Percentiles rank a stretch among this genome's conserved stretches.
phyloP scores from a whole-genome alignment of 2,888 invertebrate genomes.

The Caenorhabditis afra region DNA sequence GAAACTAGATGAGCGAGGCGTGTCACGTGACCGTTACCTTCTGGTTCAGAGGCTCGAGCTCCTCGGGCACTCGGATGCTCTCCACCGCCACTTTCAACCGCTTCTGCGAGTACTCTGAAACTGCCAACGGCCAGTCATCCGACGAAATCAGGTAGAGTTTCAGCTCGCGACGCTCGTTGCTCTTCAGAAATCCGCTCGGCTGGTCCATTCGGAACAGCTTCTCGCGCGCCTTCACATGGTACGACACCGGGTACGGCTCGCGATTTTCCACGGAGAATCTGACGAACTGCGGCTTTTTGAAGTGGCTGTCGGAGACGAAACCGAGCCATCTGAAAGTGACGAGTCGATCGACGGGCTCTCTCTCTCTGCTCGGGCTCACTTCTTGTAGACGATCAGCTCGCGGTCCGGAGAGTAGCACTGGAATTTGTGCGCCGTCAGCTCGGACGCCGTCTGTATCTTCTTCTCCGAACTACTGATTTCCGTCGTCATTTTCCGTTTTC shows the following conservation, averaged over 20 bases:
- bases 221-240: slow-evolving; percentile 36
- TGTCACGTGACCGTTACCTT: slow-evolving; percentile 8
- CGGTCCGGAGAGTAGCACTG: slow-evolving; percentile 40
- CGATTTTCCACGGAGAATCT: slow-evolving; percentile 54
- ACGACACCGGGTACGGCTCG: slow-evolving; percentile 53
- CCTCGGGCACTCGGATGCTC: slow-evolving; percentile 49
- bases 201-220: slow-evolving; percentile 25
- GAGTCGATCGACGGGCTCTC: not conserved
- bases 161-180: slow-evolving; percentile 25
- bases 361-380: slow-evolving; percentile 4
- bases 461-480: slow-evolving; percentile 2
- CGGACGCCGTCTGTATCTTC: slow-evolving; percentile 16
- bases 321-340: slow-evolving; percentile 37
- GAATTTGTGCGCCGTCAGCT: slow-evolving; percentile 21
- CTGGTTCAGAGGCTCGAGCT: slow-evolving; percentile 36
- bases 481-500: too few relatives aligned
- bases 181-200: slow-evolving; percentile 35
- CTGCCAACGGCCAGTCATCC: slow-evolving; percentile 56
- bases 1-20: not conserved
- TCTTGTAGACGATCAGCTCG: slow-evolving; percentile 45
- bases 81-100: slow-evolving; percentile 54
- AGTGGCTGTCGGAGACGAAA: slow-evolving; percentile 52
- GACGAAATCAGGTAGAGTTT: slow-evolving; percentile 43
- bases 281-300: slow-evolving; percentile 41
- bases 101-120: slow-evolving; percentile 41